Conservation (phyloP, 2,888 invertebrate species). For the Ramazzottius varieornatus region DNA sequence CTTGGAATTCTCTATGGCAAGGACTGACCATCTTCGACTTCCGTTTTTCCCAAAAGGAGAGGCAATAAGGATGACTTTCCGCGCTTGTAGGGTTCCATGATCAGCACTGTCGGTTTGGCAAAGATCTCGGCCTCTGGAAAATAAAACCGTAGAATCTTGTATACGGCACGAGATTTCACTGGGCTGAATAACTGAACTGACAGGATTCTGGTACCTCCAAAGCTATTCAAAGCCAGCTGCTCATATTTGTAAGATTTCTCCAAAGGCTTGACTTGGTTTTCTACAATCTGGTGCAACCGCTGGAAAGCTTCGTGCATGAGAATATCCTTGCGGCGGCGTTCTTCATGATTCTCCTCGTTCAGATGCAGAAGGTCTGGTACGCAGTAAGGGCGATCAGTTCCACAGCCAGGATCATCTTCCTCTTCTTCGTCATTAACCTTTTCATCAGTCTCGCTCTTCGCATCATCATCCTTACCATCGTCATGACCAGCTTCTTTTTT, state of each 20-base stretch:
- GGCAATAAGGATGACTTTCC: background rate
- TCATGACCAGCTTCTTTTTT: background rate
- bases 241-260: background rate
- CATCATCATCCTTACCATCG: background rate
- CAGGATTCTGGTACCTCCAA: background rate
- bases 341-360: background rate
- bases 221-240: background rate
- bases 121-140: background rate
- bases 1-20: no score
- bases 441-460: background rate
- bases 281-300: background rate
- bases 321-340: background rate
- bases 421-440: background rate
- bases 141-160: no score
- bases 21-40: background rate
- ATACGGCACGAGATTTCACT: no score
- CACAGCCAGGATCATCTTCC: background rate
- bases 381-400: background rate
- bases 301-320: background rate
- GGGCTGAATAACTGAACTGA: no score
- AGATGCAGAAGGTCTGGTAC: background rate
- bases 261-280: background rate
- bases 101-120: background rate
- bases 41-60: background rate
- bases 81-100: conserved; percentile 1